Conservation (phyloP, 1,140 invertebrate genomes). For the Neodiprion virginianus region DNA sequence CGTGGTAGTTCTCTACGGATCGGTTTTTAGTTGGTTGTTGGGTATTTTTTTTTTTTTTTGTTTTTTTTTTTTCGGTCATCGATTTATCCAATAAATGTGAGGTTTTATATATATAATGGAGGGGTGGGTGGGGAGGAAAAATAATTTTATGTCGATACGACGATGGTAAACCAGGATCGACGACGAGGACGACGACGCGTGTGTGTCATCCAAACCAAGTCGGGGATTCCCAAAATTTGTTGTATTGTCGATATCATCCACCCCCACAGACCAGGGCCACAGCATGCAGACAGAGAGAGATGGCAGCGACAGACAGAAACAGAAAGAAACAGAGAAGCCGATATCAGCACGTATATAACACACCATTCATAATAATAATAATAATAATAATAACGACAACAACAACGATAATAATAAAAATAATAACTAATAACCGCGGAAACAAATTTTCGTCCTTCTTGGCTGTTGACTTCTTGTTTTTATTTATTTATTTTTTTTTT, state of each 20-base stretch:
- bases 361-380: conserved; percentile 18
- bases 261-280: conserved; percentile 39
- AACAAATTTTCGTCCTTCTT: not conserved
- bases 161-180: not conserved
- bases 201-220: not conserved
- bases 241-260: conserved; percentile 30
- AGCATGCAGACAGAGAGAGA: conserved; percentile 63
- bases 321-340: conserved; percentile 62
- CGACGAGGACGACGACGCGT: not conserved
- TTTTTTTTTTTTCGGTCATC: conserved; percentile 32
- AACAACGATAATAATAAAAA: not conserved
- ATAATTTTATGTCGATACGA: not conserved
- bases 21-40: conserved; percentile 19
- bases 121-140: too few relatives aligned
- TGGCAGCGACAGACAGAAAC: conserved; percentile 61
- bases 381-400: not conserved
- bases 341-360: conserved; percentile 54
- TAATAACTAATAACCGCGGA: too few relatives aligned
- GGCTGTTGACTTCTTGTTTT: not conserved
- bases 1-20: conserved; percentile 86
- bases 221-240: conserved; percentile 22
- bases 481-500: not conserved
- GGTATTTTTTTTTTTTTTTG: conserved; percentile 16
- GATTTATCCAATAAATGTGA: too few relatives aligned
- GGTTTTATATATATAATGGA: too few relatives aligned